Evolutionary conservation across 2,888 invertebrate genomes (phyloP).

Genomic region (Orthonychiurus folsomi): DNA sequence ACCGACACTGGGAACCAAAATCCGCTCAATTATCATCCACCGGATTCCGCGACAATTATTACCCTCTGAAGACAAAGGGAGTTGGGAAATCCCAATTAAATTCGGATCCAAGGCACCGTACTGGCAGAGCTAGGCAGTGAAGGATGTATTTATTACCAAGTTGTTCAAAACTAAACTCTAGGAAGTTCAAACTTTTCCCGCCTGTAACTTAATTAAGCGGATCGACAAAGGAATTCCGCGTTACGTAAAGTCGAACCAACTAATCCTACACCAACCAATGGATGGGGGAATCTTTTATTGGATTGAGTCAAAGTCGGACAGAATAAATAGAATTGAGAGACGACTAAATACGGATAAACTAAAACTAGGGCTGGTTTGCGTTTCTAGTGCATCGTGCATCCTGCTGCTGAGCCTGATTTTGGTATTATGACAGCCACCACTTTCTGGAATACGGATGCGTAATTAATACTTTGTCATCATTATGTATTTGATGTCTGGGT

Average conservation of each 20-base stretch:
- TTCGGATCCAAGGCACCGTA: neutral
- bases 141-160: conserved; percentile 1
- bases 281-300: neutral
- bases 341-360: neutral
- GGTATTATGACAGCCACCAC: too few relatives aligned
- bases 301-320: neutral
- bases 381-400: too few relatives aligned
- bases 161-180: neutral
- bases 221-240: conserved; percentile 1
- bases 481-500: too few relatives aligned
- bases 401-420: too few relatives aligned
- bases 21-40: neutral
- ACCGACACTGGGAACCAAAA: too few relatives aligned
- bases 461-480: too few relatives aligned
- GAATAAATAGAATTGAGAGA: neutral
- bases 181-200: neutral
- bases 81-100: neutral
- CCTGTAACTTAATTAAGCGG: neutral
- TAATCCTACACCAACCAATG: too few relatives aligned
- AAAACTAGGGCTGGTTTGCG: too few relatives aligned
- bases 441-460: too few relatives aligned
- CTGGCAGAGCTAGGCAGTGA: neutral
- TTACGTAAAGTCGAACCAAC: too few relatives aligned
- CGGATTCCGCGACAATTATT: neutral
- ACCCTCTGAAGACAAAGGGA: neutral